Conservation (phyloP, 2,888 invertebrate genomes). For the Eudemis profundana region DNA sequence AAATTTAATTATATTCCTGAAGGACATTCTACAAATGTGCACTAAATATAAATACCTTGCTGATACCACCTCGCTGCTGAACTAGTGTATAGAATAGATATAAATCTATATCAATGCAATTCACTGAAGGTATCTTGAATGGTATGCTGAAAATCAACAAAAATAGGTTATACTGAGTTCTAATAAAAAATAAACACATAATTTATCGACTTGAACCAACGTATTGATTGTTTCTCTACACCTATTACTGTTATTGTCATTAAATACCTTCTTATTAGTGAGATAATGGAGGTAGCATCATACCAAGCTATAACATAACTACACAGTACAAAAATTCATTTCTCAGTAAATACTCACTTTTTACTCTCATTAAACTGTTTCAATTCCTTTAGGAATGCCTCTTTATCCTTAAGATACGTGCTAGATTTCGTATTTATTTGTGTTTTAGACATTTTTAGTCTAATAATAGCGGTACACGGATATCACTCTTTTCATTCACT, state of each 20-base stretch:
- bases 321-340: constrained; percentile 15
- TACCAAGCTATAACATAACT: constrained; percentile 31
- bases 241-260: neutral
- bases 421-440: constrained; percentile 85
- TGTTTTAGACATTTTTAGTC: constrained; percentile 76
- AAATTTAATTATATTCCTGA: neutral
- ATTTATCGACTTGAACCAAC: neutral
- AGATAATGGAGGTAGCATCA: constrained; percentile 34
- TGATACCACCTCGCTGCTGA: constrained; percentile 96
- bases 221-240: neutral
- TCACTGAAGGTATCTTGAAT: constrained; percentile 88
- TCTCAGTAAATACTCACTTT: constrained; percentile 88
- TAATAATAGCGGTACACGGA: constrained; percentile 34
- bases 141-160: constrained; percentile 87
- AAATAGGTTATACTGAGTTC: constrained; percentile 11
- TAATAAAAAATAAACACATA: neutral
- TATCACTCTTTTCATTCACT: constrained; percentile 21
- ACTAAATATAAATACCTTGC: constrained; percentile 92
- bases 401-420: constrained; percentile 91
- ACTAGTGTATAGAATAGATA: constrained; percentile 96
- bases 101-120: constrained; percentile 96
- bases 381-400: constrained; percentile 93
- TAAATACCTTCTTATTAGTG: constrained; percentile 12
- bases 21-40: neutral
- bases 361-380: constrained; percentile 96